Percentiles rank a stretch among this genome's conserved stretches.
Evolutionary conservation across 2,797 vertebrate species (phyloP).

Genomic region (Acropternis orthonyx): DNA sequence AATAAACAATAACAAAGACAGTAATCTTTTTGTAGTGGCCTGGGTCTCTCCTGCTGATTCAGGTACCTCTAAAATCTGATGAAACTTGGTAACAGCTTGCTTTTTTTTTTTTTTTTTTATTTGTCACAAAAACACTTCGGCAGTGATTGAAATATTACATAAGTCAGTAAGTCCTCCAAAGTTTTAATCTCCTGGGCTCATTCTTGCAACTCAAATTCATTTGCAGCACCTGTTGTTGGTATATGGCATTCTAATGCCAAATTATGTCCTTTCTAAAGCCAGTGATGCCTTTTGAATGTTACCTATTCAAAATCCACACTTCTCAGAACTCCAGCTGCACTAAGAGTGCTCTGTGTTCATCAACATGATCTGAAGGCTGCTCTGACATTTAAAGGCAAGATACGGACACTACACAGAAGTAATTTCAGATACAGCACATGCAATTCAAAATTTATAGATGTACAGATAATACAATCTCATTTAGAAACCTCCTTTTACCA

Average conservation of each 20-base stretch:
- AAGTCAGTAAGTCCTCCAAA: not conserved
- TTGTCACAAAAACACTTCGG: not conserved
- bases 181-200: not conserved
- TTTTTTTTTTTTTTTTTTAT: not conserved
- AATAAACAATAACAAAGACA: not conserved
- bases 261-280: not conserved
- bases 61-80: not conserved
- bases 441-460: not conserved
- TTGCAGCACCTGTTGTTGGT: not conserved
- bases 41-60: not conserved
- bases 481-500: not conserved
- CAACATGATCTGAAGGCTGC: not conserved
- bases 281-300: not conserved
- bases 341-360: not conserved
- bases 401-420: not conserved
- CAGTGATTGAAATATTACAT: not conserved
- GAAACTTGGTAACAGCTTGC: not conserved
- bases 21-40: not conserved
- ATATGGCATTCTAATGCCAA: not conserved
- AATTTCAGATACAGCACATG: not conserved
- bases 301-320: not conserved
- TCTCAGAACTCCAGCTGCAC: not conserved
- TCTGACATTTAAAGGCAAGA: not conserved
- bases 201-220: not conserved
- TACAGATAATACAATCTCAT: not conserved